phyloP scores from a whole-genome alignment of 2,888 invertebrate species.

The Zhuqinia jingwanae region DNA sequence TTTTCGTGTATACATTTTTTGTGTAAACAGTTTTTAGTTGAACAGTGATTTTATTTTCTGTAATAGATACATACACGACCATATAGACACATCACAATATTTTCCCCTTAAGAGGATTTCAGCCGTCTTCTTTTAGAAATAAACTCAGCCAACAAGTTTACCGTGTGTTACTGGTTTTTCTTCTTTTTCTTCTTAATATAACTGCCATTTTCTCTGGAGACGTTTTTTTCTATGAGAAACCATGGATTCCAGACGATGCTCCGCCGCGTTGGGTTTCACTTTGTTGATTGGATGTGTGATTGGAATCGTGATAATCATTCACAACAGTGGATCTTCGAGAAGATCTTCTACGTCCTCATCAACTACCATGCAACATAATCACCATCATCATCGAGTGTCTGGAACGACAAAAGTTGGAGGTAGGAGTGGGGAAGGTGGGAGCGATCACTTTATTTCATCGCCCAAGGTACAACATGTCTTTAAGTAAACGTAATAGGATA shows the following conservation, averaged over 20 bases:
- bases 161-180: constrained; percentile 2
- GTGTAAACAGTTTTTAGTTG: constrained; percentile 4
- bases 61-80: neutral
- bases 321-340: constrained; percentile 69
- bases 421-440: neutral
- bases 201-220: too few relatives aligned
- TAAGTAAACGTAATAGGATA: constrained; percentile 12
- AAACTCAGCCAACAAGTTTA: constrained; percentile 34
- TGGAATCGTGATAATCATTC: constrained; percentile 76
- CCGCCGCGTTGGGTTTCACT: constrained; percentile 74
- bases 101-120: constrained; percentile 34
- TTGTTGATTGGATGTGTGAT: constrained; percentile 77
- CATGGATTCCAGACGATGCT: constrained; percentile 73
- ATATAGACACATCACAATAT: neutral
- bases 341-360: constrained; percentile 52
- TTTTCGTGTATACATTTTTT: too few relatives aligned
- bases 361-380: constrained; percentile 8
- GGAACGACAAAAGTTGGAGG: constrained; percentile 20
- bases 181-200: neutral
- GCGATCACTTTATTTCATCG: constrained; percentile 14
- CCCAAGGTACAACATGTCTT: constrained; percentile 24
- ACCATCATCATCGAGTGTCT: constrained; percentile 16
- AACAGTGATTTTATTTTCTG: neutral
- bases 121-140: neutral
- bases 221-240: neutral